Evolutionary conservation across 2,888 invertebrate species (phyloP).

Genomic region (Sicus ferrugineus): DNA sequence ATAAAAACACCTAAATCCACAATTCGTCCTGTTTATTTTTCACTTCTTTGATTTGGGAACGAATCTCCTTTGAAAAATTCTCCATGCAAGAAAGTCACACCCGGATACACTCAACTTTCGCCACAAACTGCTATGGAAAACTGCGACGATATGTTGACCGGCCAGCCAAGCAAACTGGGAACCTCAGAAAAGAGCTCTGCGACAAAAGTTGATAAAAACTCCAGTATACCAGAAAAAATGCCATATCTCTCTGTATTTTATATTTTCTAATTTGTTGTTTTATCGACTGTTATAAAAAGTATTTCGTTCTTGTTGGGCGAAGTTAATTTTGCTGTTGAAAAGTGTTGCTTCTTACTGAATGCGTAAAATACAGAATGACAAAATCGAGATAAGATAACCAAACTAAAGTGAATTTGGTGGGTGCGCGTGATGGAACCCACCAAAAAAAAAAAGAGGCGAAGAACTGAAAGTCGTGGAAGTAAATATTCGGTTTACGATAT

Average conservation of each 20-base stretch:
- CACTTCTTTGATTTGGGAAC: too few species aligned
- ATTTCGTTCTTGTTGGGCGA: constrained; percentile 7
- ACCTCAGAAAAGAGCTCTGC: background rate
- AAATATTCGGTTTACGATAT: background rate
- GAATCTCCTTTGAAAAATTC: too few species aligned
- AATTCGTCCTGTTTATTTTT: too few species aligned
- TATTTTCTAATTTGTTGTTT: constrained; percentile 45
- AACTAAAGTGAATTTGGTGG: too few species aligned
- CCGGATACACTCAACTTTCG: background rate
- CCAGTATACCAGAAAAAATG: background rate
- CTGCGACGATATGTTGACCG: background rate
- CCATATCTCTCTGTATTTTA: background rate
- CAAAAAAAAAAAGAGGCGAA: background rate
- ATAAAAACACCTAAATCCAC: too few species aligned
- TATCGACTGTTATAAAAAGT: constrained; percentile 17
- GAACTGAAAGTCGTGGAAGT: background rate
- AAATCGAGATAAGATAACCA: background rate
- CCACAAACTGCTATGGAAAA: background rate
- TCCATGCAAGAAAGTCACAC: background rate
- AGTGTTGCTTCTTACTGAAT: background rate
- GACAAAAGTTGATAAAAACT: background rate
- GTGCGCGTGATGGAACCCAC: background rate
- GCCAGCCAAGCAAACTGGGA: background rate
- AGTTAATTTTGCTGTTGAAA: background rate
- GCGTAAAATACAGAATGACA: background rate